Evolutionary conservation across 2,797 vertebrate species (phyloP), one percentile per base, ranked within the genome.

Genomic region (Cheirogaleus major): DNA sequence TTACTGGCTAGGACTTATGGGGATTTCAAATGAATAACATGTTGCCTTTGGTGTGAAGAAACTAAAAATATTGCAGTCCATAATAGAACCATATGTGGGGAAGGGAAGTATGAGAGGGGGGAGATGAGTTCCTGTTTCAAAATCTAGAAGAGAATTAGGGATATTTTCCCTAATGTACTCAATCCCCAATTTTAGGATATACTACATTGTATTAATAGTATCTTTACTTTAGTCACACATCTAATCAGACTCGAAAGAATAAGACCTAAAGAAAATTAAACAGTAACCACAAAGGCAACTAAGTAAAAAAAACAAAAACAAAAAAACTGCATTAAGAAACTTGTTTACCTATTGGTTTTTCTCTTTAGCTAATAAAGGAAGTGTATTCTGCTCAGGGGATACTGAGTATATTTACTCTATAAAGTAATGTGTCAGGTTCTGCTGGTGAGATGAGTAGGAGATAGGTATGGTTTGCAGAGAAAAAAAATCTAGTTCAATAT

Each of bases 11-110:
- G 45, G 11, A 45, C 7, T 63, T 18, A 45, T 11, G 52, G 27
- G n/a, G 12, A 27, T 75, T 89, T 91, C 35, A 83, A 63, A 92
- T 73, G 55, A 95, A 52, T 75, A 35, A 38, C 23, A 35, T 5
- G 10, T 52, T 43, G 8, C 20, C 75, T 91, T 88, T 91, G 32
- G 50, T 73, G 48, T 92, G 35, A 94, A 94, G 76, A 87, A 78
- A 76, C 27, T 75, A 27, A 84, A 84, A 90, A 63, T 32, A 78
- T 41, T 70, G 13, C 32, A 12, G 23, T 20, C 8, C 20, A 41
- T 35, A 73, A 38, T 9, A 48, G 57, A 30, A 9, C 4, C 2
- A 41, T 17, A 20, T 18, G 1, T 41, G 30, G 43, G 2, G 61
- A 25, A 3, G 10, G 10, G 5, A 6, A 5, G 0, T 5, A 20